Percentiles rank a stretch among this genome's conserved stretches.
Conservation (phyloP, 2,797 vertebrate genomes). For the Tachyglossus aculeatus region DNA sequence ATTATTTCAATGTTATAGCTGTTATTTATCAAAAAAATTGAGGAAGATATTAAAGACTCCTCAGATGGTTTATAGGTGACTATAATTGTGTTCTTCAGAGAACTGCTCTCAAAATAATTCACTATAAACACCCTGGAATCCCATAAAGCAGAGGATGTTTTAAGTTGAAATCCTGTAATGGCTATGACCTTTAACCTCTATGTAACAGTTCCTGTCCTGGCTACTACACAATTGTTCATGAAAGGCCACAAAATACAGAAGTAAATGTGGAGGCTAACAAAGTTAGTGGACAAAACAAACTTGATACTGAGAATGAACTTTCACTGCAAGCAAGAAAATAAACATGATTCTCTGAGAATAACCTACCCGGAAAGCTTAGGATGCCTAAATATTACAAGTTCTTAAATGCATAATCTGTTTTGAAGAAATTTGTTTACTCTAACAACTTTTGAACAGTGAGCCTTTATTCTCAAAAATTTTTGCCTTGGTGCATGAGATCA, state of each 20-base stretch:
- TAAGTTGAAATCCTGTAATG: conserved; percentile 76
- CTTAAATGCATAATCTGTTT: conserved; percentile 70
- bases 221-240: conserved; percentile 69
- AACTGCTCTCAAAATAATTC: conserved; percentile 74
- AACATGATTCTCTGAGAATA: conserved; percentile 69
- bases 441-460: conserved; percentile 57
- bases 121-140: conserved; percentile 70
- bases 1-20: conserved; percentile 54
- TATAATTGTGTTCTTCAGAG: conserved; percentile 67
- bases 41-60: conserved; percentile 57
- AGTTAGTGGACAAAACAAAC: conserved; percentile 84
- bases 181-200: conserved; percentile 75
- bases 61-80: conserved; percentile 65
- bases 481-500: not conserved
- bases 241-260: conserved; percentile 76
- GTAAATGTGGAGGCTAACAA: conserved; percentile 81
- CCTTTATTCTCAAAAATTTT: conserved; percentile 29
- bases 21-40: conserved; percentile 61
- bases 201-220: conserved; percentile 74
- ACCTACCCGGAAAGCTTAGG: conserved; percentile 75
- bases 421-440: conserved; percentile 69
- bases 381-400: conserved; percentile 74
- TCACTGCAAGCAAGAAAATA: conserved; percentile 79
- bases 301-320: conserved; percentile 84
- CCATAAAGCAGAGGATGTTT: conserved; percentile 65